Percentiles rank a stretch among this genome's conserved stretches.
Conservation (phyloP, 37 sponge, comb jelly and placozoan genomes). For the Beroe forskalii region DNA sequence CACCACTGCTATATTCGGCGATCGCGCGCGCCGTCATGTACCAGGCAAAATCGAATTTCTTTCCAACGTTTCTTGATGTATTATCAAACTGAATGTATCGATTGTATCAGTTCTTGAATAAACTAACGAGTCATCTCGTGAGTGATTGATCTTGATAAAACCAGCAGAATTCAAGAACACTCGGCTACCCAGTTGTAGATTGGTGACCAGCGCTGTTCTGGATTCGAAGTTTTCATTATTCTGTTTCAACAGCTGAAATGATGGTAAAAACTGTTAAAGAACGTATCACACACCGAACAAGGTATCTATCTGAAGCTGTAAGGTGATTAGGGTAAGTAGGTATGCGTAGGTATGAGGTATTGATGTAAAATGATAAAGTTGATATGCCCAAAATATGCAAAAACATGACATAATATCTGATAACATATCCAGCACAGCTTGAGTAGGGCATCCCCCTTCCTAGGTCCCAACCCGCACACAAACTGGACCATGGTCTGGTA, state of each 20-base stretch:
- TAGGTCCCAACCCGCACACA: constrained; percentile 92
- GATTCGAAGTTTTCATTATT: constrained; percentile 80
- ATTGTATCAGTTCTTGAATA: too few species aligned
- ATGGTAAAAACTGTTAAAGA: too few species aligned
- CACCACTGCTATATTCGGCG: neutral
- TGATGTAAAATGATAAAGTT: neutral
- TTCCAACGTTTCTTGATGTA: too few species aligned
- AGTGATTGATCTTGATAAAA: constrained; percentile 80
- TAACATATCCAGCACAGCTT: too few species aligned
- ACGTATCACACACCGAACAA: too few species aligned
- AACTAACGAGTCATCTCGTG: constrained; percentile 75
- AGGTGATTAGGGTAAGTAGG: too few species aligned
- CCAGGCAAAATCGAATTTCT: too few species aligned
- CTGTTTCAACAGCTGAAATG: constrained; percentile 78
- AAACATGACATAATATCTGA: too few species aligned
- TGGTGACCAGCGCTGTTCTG: constrained; percentile 86
- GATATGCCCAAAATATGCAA: too few species aligned
- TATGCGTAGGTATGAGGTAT: too few species aligned
- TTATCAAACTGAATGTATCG: too few species aligned
- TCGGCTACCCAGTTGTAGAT: constrained; percentile 83
- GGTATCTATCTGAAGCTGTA: too few species aligned
- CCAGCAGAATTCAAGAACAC: constrained; percentile 95
- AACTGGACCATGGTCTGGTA: constrained; percentile 71
- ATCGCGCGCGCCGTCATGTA: constrained; percentile 10
- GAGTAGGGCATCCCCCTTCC: constrained; percentile 85